These are phyloP conservation scores for Macquaria ambigua DNA, from an alignment of 2,113 vertebrate species.

Conservation along the genomic window DNA sequence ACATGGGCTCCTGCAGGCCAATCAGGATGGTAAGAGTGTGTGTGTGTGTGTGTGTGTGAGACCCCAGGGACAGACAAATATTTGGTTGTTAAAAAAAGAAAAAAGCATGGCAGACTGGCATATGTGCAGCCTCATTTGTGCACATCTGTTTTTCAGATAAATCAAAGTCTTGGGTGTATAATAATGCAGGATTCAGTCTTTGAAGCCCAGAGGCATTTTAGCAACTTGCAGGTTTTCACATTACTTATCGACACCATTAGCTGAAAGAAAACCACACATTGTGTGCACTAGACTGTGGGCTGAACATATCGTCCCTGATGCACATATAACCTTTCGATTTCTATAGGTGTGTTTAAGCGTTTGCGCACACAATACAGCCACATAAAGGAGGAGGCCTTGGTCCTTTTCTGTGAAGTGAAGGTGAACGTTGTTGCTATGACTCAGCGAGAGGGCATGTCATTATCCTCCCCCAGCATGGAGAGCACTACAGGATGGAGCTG, in stretches of 20 bases:
- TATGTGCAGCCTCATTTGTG: conserved; percentile 1
- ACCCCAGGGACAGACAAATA: conserved; percentile 44
- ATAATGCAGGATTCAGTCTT: not conserved
- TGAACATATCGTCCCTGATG: not conserved
- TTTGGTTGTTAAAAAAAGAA: conserved; percentile 31
- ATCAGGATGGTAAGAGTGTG: conserved; percentile 88
- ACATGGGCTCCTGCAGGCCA: conserved; percentile 93
- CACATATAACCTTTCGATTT: conserved; percentile 40
- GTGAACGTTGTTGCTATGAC: conserved; percentile 40
- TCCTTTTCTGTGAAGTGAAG: conserved; percentile 27
- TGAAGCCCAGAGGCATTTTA: not conserved
- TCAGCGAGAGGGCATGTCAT: conserved; percentile 42
- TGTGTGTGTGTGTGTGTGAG: conserved; percentile 18
- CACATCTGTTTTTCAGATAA: conserved; percentile 20
- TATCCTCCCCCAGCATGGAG: conserved; percentile 86
- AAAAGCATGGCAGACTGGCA: not conserved
- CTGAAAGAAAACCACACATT: conserved; percentile 16
- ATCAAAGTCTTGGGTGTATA: not conserved
- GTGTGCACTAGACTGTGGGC: not conserved
- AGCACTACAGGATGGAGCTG: conserved; percentile 91
- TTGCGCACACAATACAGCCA: not conserved
- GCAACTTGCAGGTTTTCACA: conserved; percentile 8
- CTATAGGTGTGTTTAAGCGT: conserved; percentile 26
- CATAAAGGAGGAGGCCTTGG: conserved; percentile 33
- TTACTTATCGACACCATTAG: not conserved